phyloP scores from a whole-genome alignment of 2,113 vertebrate genomes.

The Dasyurus viverrinus region DNA sequence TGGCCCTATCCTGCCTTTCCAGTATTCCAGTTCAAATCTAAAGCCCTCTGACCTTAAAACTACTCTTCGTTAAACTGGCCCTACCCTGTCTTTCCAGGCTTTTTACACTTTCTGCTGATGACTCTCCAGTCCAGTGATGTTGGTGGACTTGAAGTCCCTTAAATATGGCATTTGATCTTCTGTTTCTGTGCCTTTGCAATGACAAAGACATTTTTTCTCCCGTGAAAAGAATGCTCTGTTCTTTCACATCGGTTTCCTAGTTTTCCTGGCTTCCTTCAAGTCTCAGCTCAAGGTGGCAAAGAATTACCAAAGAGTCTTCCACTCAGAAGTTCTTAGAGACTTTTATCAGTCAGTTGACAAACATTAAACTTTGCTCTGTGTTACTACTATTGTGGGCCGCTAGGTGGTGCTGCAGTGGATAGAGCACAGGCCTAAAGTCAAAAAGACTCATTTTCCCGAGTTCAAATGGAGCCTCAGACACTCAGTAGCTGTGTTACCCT shows the following conservation, averaged over 20 bases:
- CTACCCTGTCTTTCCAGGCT: not conserved
- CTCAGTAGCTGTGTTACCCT: not conserved
- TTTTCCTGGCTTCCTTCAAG: not conserved
- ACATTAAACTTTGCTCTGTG: not conserved
- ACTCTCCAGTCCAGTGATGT: not conserved
- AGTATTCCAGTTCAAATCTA: not conserved
- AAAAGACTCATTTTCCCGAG: not conserved
- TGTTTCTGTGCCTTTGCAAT: not conserved
- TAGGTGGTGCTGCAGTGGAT: not conserved
- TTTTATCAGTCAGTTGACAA: not conserved
- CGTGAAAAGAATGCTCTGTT: not conserved
- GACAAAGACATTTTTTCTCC: not conserved
- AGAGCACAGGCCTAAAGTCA: not conserved
- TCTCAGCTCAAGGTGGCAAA: not conserved
- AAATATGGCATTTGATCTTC: not conserved
- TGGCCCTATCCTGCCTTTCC: not conserved
- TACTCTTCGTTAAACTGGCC: not conserved
- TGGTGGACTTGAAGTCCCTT: not conserved
- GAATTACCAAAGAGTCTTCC: not conserved
- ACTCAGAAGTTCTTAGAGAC: not conserved
- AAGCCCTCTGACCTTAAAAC: not conserved
- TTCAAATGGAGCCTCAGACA: not conserved
- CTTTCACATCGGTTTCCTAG: not conserved
- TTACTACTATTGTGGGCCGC: too few species aligned
- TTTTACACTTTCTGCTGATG: not conserved